Base-by-base conservation (phyloP, 1,140 invertebrate genomes). In the Drosophila tani region DNA sequence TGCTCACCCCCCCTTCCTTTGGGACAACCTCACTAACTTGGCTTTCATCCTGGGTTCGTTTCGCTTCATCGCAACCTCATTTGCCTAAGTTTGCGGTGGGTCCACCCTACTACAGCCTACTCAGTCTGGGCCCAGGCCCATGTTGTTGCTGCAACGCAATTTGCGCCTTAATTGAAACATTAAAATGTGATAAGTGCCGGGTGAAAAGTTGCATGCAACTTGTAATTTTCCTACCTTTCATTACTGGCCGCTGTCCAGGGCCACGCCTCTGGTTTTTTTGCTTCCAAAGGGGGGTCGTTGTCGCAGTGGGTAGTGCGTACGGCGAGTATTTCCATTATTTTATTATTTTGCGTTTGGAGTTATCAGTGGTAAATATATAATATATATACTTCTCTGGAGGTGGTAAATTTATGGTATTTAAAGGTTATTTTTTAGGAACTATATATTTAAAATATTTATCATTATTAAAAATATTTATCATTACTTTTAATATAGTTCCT, bases 181-280 rank as follows among this genome's bases (percentile, higher is more conserved):
- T 92, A 91, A 92, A 92, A 92, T 92, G 91, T 92, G 91, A 92
- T 92, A 92, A 92, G 74, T 92, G 83, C 70, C 59, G 83, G 86
- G 79, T 91, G 70, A 90, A 87, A 87, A 86, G 79, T 82, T 90
- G 74, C 81, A 79, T 79, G 67, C 85, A 81, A 78, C 75, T 69
- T 70, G 60, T 62, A 84, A 78, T 78, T 78, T 78, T 53, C 59
- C 58, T 51, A 45, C 81, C 69, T 70, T 67, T 73, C 73, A 73
- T 77, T 73, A 69, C 15, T 49, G 24, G 17, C 41, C 57, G 35
- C 57, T 46, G n/a, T 59, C 12, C 12, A 45, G 21, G 17, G 27
- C 64, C 24, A 7, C 27, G 24, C 63, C 63, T 4, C 14, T 21
- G 24, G 2, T 8, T 27, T 11, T 55, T 51, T 51, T 35, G 6